These are phyloP conservation scores for Brassicogethes aeneus DNA, from an alignment of 2,888 invertebrate genomes.

Conservation along the genomic window DNA sequence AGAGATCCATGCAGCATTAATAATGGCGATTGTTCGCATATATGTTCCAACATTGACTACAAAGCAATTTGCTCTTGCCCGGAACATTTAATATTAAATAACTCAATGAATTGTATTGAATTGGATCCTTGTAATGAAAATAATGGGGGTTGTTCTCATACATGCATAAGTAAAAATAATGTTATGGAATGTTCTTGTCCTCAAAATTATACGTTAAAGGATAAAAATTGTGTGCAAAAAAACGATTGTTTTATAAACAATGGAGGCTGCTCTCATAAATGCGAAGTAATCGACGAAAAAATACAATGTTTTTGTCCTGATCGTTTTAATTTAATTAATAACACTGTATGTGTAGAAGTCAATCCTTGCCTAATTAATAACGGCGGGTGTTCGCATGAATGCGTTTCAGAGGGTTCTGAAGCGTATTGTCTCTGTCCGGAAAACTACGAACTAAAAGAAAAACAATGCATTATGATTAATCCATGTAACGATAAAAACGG, in stretches of 20 bases:
- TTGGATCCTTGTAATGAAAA: slow-evolving; percentile 23
- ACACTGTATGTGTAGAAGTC: slow-evolving; percentile 30
- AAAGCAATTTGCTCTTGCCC: slow-evolving; percentile 46
- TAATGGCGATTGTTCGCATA: slow-evolving; percentile 27
- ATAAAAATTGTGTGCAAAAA: slow-evolving; percentile 26
- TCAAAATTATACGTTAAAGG: slow-evolving; percentile 33
- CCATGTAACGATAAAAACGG: slow-evolving; percentile 35
- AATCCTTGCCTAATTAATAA: slow-evolving; percentile 39
- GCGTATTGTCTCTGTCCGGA: slow-evolving; percentile 42
- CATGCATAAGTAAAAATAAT: slow-evolving; percentile 37
- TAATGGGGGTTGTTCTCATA: slow-evolving; percentile 48
- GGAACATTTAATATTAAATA: slow-evolving; percentile 20
- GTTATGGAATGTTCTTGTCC: slow-evolving; percentile 42
- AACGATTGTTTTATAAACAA: slow-evolving; percentile 32
- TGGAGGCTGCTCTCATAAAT: slow-evolving; percentile 16
- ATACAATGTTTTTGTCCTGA: slow-evolving; percentile 45
- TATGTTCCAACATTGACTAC: slow-evolving; percentile 37
- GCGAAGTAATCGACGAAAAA: slow-evolving; percentile 38
- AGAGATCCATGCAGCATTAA: slow-evolving; percentile 24
- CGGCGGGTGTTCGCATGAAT: slow-evolving; percentile 52
- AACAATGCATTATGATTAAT: slow-evolving; percentile 21
- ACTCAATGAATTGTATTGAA: slow-evolving; percentile 23
- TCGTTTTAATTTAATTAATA: slow-evolving; percentile 29
- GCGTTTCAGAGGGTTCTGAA: slow-evolving; percentile 31
- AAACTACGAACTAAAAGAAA: slow-evolving; percentile 33